Evolutionary conservation across 2,888 invertebrate species (phyloP).

Genomic region (Hartigia nigra): DNA sequence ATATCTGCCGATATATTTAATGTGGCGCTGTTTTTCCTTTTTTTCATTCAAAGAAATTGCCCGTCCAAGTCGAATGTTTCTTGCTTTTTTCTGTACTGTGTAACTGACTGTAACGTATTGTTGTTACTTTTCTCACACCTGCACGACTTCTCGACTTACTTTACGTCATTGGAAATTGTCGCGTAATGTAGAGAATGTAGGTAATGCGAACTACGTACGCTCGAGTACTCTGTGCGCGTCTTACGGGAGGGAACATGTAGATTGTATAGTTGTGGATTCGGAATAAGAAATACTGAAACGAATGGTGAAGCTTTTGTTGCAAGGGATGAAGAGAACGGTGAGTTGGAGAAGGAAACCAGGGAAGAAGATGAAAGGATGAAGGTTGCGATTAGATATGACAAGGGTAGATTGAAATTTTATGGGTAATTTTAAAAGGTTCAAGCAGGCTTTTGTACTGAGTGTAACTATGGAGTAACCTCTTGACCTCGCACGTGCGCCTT

Average conservation of each 20-base stretch:
- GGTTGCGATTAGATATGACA: background rate
- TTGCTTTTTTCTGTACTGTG: background rate
- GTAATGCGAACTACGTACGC: background rate
- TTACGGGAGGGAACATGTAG: background rate
- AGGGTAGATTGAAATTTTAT: background rate
- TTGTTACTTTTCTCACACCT: background rate
- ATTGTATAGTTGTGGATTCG: background rate
- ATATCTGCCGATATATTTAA: background rate
- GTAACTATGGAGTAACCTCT: slow-evolving; percentile 1
- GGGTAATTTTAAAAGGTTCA: background rate
- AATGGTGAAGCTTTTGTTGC: background rate
- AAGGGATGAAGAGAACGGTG: background rate
- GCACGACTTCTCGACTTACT: background rate
- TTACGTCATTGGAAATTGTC: background rate
- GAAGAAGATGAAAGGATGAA: background rate
- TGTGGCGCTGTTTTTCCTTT: background rate
- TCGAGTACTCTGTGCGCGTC: background rate
- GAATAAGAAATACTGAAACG: background rate
- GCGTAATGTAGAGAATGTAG: background rate
- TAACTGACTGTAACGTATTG: background rate
- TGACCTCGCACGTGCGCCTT: slow-evolving; percentile 34
- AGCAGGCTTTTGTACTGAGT: background rate
- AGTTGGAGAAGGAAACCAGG: background rate
- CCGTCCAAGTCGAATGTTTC: background rate
- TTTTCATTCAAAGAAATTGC: background rate